Base-by-base conservation (phyloP, 2,797 vertebrate genomes). In the Lateolabrax maculatus region DNA sequence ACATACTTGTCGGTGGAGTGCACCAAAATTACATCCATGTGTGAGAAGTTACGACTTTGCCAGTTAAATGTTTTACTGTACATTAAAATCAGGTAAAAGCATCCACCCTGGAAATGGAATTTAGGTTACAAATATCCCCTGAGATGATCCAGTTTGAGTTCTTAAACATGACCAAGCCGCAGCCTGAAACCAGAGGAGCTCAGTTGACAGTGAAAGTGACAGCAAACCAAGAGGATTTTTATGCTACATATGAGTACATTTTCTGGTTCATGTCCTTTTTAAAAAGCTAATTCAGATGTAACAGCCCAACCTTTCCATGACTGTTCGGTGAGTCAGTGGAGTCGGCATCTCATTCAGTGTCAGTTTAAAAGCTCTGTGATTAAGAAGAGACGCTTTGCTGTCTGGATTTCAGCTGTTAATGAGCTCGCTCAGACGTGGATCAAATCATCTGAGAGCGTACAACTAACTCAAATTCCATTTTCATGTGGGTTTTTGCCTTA, bases 391-490 rank as follows among this genome's bases (percentile, higher is more conserved):
- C 16, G 34, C 29, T 41, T 12, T 10, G 23, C 73, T 53, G 61
- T 68, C 61, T 64, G 71, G 48, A 60, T 67, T 68, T 72, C 31
- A 74, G 73, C 65, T 66, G 61, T 41, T 73, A 31, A 62, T 49
- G 60, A 80, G 69, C 43, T 75, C 9, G 3, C 55, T 67, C 43
- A 15, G 57, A 78, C 51, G 46, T 80, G 49, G 36, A 74, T 83
- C 31, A 25, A 23, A 71, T 81, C 49, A 80, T 72, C 62, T 21
- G 18, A 62, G 64, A 65, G 41, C 67, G 37, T 68, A 66, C 70
- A 86, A 80, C 76, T 55, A 77, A 69, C 76, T 66, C 48, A 15
- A 62, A 77, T 81, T 89, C 66, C 66, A 63, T 77, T 84, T 90
- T 78, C 71, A 73, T 70, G 75, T 86, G 78, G 48, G 53, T 11